These are phyloP conservation scores for Scomber scombrus DNA, from an alignment of 2,113 vertebrate species.

Conservation along the genomic window DNA sequence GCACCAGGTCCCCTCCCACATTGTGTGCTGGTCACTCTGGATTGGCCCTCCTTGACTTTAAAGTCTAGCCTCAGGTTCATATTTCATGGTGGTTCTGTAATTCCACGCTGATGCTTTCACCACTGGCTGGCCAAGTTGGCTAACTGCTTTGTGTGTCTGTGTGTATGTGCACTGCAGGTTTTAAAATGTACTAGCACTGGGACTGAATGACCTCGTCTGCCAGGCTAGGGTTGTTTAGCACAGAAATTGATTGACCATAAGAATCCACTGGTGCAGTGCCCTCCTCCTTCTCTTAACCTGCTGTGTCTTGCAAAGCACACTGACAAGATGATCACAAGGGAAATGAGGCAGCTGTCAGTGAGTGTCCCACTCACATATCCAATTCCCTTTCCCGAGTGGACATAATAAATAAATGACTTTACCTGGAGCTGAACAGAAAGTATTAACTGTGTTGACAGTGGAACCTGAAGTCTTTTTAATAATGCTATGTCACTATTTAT, in stretches of 20 bases:
- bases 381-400: slow-evolving; percentile 17
- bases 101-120: slow-evolving; percentile 73
- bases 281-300: slow-evolving; percentile 45
- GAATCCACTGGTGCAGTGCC: slow-evolving; percentile 57
- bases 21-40: slow-evolving; percentile 21
- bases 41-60: slow-evolving; percentile 43
- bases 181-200: slow-evolving; percentile 39
- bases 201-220: slow-evolving; percentile 60
- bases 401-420: slow-evolving; percentile 13
- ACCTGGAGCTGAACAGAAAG: slow-evolving; percentile 13
- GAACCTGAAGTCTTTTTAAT: background rate
- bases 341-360: slow-evolving; percentile 52
- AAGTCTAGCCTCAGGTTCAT: slow-evolving; percentile 67
- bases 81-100: slow-evolving; percentile 81
- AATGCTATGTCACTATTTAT: background rate
- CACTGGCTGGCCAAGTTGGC: slow-evolving; percentile 9
- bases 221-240: slow-evolving; percentile 33
- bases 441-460: slow-evolving; percentile 22
- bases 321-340: slow-evolving; percentile 44
- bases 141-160: slow-evolving; percentile 18
- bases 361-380: slow-evolving; percentile 42
- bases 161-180: slow-evolving; percentile 42
- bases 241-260: slow-evolving; percentile 62
- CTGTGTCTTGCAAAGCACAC: slow-evolving; percentile 49
- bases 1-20: slow-evolving; percentile 26